Percentiles rank a stretch among this genome's conserved stretches.
phyloP scores from a whole-genome alignment of 2,113 vertebrate genomes.

The Spea bombifrons region DNA sequence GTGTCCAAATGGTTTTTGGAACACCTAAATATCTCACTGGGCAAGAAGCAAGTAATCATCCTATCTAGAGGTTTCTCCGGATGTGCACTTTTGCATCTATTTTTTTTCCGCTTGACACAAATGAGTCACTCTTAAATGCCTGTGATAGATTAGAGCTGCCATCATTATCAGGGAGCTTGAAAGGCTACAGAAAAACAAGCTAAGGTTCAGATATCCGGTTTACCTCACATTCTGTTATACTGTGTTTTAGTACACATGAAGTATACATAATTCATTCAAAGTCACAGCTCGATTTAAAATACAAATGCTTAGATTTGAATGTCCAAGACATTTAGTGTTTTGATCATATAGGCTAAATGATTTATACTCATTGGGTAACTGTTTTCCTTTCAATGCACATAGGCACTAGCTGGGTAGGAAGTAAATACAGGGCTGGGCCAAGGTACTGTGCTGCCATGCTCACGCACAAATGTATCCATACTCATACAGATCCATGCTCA shows the following conservation, averaged over 20 bases:
- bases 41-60: constrained; percentile 50
- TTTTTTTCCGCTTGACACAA: constrained; percentile 41
- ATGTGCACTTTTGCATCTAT: constrained; percentile 35
- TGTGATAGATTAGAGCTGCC: constrained; percentile 43
- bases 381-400: no score
- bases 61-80: constrained; percentile 34
- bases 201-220: neutral
- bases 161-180: constrained; percentile 36
- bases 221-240: neutral
- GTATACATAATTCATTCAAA: no score
- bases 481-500: no score
- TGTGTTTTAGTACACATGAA: neutral
- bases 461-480: no score
- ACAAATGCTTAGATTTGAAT: no score
- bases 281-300: no score
- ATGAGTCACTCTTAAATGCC: constrained; percentile 49
- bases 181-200: constrained; percentile 4
- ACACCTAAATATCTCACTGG: constrained; percentile 45
- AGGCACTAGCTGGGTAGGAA: no score
- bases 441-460: no score
- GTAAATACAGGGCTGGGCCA: no score
- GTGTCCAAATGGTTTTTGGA: constrained; percentile 23
- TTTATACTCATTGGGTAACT: no score
- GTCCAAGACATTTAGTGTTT: no score
- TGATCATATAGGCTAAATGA: no score